These are phyloP conservation scores for Petrocephalus zakoni DNA, from an alignment of 2,113 vertebrate species.

Conservation along the genomic window DNA sequence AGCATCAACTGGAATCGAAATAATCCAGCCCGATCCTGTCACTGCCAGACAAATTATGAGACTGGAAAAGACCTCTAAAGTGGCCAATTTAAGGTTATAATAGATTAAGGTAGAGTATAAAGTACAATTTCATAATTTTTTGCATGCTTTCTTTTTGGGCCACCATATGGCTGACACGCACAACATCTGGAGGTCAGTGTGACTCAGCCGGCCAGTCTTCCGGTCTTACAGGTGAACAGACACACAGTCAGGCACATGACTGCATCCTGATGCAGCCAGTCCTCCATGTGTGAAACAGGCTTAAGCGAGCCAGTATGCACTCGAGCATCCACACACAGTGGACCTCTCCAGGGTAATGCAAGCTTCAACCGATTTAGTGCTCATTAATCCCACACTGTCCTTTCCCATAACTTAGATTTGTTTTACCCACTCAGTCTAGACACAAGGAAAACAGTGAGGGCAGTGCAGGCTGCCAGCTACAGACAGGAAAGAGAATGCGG, in stretches of 20 bases:
- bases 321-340: neutral
- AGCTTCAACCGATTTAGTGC: neutral
- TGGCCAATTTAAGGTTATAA: neutral
- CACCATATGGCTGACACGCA: neutral
- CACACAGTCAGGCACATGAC: constrained; percentile 6
- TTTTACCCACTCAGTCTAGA: constrained; percentile 61
- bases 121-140: neutral
- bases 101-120: neutral
- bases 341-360: neutral
- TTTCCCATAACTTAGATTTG: constrained; percentile 32
- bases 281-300: neutral
- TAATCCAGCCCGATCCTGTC: neutral
- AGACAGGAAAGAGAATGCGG: constrained; percentile 35
- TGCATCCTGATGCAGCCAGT: neutral
- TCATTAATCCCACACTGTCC: constrained; percentile 41
- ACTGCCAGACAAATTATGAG: neutral
- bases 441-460: constrained; percentile 53
- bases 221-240: constrained; percentile 12
- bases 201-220: neutral
- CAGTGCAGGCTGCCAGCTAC: constrained; percentile 15
- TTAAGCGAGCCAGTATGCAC: neutral
- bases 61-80: neutral
- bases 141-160: neutral
- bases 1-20: neutral
- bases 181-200: neutral